These are phyloP conservation scores for Chaenogobius annularis DNA, from an alignment of 2,113 vertebrate species.

Conservation along the genomic window DNA sequence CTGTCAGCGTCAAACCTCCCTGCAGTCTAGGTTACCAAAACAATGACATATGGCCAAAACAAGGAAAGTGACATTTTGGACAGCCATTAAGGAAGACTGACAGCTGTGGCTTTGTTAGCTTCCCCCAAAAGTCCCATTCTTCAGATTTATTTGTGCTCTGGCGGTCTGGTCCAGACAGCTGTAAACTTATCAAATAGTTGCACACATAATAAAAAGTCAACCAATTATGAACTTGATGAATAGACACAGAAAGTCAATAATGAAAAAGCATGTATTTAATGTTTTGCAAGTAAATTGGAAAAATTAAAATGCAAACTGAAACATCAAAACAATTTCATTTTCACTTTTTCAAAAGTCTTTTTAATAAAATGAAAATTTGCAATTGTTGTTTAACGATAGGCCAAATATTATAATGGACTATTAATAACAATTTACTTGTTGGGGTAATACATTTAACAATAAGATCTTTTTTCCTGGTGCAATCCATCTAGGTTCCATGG, in stretches of 20 bases:
- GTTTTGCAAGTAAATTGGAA: neutral
- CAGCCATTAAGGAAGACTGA: constrained; percentile 44
- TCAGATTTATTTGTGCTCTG: constrained; percentile 15
- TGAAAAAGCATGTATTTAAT: neutral
- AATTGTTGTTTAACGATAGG: neutral
- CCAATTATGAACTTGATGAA: neutral
- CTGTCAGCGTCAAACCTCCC: constrained; percentile 14
- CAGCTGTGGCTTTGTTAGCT: constrained; percentile 37
- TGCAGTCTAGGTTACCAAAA: constrained; percentile 10
- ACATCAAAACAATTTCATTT: neutral
- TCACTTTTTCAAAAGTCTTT: too few relatives aligned
- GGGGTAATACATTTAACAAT: too few relatives aligned
- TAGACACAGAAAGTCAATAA: neutral
- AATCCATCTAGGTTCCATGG: too few relatives aligned
- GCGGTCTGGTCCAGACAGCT: constrained; percentile 30
- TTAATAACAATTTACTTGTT: too few relatives aligned
- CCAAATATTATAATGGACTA: neutral
- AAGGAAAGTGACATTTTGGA: constrained; percentile 41
- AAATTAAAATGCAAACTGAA: neutral
- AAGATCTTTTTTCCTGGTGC: too few relatives aligned
- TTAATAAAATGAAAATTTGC: too few relatives aligned
- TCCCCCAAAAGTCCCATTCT: constrained; percentile 23
- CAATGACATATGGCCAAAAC: constrained; percentile 18
- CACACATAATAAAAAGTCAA: neutral
- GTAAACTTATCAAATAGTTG: constrained; percentile 9